These are phyloP conservation scores for Phalacrocorax carbo DNA, from an alignment of 2,113 vertebrate genomes.

Conservation along the genomic window DNA sequence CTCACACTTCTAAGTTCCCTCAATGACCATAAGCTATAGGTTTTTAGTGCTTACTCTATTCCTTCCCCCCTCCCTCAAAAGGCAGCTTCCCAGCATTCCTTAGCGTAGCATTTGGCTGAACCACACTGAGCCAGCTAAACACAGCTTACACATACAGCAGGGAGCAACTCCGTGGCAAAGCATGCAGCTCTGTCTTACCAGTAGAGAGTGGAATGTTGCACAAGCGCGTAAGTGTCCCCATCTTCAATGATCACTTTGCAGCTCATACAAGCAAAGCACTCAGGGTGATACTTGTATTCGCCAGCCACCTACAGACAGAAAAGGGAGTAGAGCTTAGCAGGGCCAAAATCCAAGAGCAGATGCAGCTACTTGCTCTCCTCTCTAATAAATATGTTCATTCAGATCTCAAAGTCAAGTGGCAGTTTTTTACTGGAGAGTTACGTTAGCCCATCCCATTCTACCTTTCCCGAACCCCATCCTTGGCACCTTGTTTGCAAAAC, in stretches of 20 bases:
- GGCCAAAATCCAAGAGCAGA: background rate
- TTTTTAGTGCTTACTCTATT: background rate
- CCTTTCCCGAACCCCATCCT: background rate
- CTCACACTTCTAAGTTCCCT: background rate
- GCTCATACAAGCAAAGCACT: constrained; percentile 94
- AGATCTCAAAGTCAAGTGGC: background rate
- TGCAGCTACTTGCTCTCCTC: background rate
- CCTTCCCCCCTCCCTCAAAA: background rate
- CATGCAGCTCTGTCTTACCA: constrained; percentile 77
- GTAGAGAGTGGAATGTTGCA: constrained; percentile 90
- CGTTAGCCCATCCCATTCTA: background rate
- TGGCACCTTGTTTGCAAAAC: background rate
- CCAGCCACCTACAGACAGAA: constrained; percentile 88
- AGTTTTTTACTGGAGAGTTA: background rate
- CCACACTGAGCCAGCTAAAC: background rate
- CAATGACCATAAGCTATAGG: background rate
- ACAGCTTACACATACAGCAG: background rate
- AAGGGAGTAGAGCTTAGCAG: constrained; percentile 1
- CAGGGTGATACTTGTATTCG: constrained; percentile 96
- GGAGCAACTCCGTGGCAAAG: background rate
- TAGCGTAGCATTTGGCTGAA: background rate
- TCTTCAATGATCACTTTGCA: constrained; percentile 96
- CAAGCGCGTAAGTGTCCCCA: constrained; percentile 90
- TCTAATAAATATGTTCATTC: background rate
- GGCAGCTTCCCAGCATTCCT: background rate